Evolutionary conservation across 2,888 invertebrate genomes (phyloP).

Genomic region (Drosophila nr. medialis): DNA sequence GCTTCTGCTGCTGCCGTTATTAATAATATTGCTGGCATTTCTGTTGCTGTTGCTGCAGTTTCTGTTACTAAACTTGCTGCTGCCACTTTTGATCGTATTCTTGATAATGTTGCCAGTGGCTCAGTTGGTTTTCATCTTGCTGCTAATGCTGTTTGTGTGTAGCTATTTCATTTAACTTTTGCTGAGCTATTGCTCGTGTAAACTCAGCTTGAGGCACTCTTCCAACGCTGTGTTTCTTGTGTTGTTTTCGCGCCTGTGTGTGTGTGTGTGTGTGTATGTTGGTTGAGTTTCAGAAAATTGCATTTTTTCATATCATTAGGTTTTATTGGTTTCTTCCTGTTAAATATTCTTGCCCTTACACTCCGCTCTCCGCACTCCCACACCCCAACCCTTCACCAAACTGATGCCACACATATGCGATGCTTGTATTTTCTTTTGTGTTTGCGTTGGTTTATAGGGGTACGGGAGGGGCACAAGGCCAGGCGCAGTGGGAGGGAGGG

Average conservation of each 20-base stretch:
- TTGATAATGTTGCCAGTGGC: too few species aligned
- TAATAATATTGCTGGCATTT: neutral
- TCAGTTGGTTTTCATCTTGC: neutral
- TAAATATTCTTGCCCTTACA: conserved; percentile 68
- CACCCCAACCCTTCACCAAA: neutral
- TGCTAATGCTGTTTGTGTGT: neutral
- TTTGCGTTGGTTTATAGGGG: neutral
- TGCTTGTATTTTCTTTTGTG: conserved; percentile 42
- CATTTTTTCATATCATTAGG: conserved; percentile 84
- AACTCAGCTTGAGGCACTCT: conserved; percentile 33
- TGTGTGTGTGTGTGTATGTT: conserved; percentile 38
- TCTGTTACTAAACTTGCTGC: neutral
- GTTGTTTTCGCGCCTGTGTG: neutral
- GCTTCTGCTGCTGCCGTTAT: neutral
- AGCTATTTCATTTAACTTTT: neutral
- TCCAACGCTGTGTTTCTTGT: conserved; percentile 23
- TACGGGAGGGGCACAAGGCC: neutral
- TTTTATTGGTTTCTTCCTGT: conserved; percentile 84
- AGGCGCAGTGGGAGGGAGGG: neutral
- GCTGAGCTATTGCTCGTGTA: conserved; percentile 44
- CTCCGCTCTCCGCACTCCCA: neutral
- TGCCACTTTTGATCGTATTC: neutral
- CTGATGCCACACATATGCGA: conserved; percentile 40
- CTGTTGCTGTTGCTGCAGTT: neutral
- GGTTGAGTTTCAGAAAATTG: conserved; percentile 79